Evolutionary conservation across 2,888 invertebrate species (phyloP).

Genomic region (Gortyna flavago): DNA sequence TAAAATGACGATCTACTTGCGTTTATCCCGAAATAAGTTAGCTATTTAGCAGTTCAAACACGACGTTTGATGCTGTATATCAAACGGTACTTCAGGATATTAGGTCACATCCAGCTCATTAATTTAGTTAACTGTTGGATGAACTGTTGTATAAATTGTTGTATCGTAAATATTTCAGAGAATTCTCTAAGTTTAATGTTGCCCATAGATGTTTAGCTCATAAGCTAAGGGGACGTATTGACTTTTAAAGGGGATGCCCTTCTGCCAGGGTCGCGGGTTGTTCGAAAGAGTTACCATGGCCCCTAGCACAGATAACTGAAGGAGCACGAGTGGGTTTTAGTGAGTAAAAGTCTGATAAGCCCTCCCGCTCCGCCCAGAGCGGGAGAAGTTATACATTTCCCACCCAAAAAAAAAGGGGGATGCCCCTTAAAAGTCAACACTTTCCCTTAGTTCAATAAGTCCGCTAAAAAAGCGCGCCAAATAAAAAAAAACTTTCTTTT

Average conservation of each 20-base stretch:
- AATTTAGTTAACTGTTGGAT: neutral
- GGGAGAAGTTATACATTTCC: too few relatives aligned
- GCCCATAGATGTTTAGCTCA: neutral
- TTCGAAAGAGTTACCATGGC: too few relatives aligned
- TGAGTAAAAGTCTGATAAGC: too few relatives aligned
- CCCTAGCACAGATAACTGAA: too few relatives aligned
- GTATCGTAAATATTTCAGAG: neutral
- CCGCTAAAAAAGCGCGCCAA: neutral
- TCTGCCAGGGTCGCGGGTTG: too few relatives aligned
- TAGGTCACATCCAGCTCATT: slow-evolving; percentile 30
- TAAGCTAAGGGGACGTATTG: neutral
- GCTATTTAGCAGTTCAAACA: slow-evolving; percentile 12
- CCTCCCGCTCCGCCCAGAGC: too few relatives aligned
- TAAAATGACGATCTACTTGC: neutral
- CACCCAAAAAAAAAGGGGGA: too few relatives aligned
- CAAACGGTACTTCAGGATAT: slow-evolving; percentile 26
- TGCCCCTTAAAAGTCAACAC: too few relatives aligned
- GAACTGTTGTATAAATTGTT: neutral
- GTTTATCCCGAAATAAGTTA: neutral
- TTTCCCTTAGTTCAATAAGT: too few relatives aligned
- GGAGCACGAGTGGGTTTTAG: too few relatives aligned
- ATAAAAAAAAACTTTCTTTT: neutral
- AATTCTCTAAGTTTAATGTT: neutral
- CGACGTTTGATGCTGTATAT: neutral
- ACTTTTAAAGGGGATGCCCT: neutral